A percentile compares a stretch with the other conserved stretches of the same genome.
Conservation (phyloP, 2,113 vertebrate genomes). For the Elgaria multicarinata region DNA sequence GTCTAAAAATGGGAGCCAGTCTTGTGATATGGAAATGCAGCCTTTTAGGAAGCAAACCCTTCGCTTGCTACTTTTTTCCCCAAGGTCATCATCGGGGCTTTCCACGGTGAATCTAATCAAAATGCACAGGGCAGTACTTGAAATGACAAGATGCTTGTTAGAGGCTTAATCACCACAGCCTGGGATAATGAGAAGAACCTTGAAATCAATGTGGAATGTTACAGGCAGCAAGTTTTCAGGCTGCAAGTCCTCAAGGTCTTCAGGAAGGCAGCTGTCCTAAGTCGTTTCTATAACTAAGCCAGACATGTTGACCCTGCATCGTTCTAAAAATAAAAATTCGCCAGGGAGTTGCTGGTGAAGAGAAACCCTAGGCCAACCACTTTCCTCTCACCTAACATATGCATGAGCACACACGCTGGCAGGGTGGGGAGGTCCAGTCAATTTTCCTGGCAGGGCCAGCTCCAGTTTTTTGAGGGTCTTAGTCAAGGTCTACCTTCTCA, state of each 20-base stretch:
- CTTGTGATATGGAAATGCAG: background rate
- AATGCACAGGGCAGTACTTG: fast-evolving
- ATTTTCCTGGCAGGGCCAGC: background rate
- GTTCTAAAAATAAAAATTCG: conserved; percentile 8
- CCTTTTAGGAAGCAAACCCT: background rate
- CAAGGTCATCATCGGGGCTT: conserved; percentile 24
- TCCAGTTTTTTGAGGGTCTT: too few species aligned
- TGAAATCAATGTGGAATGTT: conserved; percentile 47
- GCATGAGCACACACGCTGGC: background rate
- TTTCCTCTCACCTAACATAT: background rate
- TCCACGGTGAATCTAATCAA: conserved; percentile 25
- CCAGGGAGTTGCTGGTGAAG: background rate
- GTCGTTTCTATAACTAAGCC: background rate
- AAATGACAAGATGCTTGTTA: conserved; percentile 4
- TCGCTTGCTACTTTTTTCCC: background rate
- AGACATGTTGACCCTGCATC: conserved; percentile 36
- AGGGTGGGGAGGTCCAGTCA: too few species aligned
- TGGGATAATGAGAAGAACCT: conserved; percentile 43
- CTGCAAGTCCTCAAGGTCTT: conserved; percentile 46
- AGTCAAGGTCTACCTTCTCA: too few species aligned
- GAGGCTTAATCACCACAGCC: conserved; percentile 33
- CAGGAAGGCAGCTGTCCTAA: conserved; percentile 51
- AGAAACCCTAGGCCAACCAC: background rate
- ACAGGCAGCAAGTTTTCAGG: conserved; percentile 39
- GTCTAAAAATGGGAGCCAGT: background rate